phyloP scores from a whole-genome alignment of 1,140 invertebrate species.

The Drosophila leontia region DNA sequence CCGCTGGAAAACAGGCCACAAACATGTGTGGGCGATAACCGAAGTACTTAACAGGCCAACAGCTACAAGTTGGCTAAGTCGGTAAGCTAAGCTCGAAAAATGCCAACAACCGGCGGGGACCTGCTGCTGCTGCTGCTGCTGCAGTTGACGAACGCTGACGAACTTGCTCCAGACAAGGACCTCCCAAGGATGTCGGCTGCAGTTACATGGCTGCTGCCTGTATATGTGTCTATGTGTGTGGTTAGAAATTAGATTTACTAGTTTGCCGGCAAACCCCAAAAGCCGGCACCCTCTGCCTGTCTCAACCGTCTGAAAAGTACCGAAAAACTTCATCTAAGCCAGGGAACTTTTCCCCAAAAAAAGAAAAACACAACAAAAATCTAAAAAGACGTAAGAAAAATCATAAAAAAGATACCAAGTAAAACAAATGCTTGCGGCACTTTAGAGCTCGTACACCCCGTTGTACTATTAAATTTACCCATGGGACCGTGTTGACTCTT shows the following conservation, averaged over 20 bases:
- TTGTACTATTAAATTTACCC: conserved; percentile 73
- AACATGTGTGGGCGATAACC: conserved; percentile 44
- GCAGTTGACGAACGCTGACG: conserved; percentile 73
- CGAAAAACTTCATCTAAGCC: conserved; percentile 68
- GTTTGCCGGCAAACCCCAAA: conserved; percentile 58
- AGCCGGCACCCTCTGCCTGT: conserved; percentile 21
- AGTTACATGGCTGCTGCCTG: conserved; percentile 58
- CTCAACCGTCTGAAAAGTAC: conserved; percentile 45
- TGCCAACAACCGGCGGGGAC: conserved; percentile 58
- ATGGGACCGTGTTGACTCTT: conserved; percentile 70
- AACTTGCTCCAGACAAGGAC: conserved; percentile 54
- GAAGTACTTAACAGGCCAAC: conserved; percentile 56
- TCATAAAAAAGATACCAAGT: conserved; percentile 51
- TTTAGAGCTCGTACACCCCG: conserved; percentile 54
- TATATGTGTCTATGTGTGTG: conserved; percentile 45
- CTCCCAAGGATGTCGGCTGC: conserved; percentile 38
- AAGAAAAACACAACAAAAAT: neutral
- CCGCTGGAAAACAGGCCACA: conserved; percentile 35
- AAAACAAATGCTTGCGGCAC: conserved; percentile 70
- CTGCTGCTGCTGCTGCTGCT: conserved; percentile 8
- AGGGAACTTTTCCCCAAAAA: conserved; percentile 45
- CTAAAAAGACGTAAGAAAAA: conserved; percentile 16
- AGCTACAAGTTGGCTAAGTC: conserved; percentile 69
- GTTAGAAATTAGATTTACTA: conserved; percentile 81
- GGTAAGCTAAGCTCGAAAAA: conserved; percentile 74